Percentiles rank a stretch among this genome's conserved stretches.
phyloP scores from a whole-genome alignment of 2,888 invertebrate genomes.

The Limenitis arthemis region DNA sequence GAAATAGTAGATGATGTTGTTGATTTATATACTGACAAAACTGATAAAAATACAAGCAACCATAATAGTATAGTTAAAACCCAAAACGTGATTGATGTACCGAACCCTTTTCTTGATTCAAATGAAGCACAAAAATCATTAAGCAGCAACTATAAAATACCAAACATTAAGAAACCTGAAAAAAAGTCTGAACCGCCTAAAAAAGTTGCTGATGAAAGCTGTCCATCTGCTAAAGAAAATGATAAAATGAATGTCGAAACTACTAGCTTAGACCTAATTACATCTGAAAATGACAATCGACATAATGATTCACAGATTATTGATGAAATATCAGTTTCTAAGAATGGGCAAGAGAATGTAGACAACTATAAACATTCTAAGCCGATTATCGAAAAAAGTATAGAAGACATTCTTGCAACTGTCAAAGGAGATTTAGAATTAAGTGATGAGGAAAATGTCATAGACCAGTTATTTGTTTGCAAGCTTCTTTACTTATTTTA shows the following conservation, averaged over 20 bases:
- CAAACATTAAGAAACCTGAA: conserved; percentile 27
- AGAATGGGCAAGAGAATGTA: not conserved
- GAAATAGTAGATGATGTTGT: conserved; percentile 28
- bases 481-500: too few species aligned
- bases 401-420: conserved; percentile 27
- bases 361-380: not conserved
- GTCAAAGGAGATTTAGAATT: conserved; percentile 55
- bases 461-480: conserved; percentile 28
- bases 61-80: not conserved
- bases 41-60: conserved; percentile 2
- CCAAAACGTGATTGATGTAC: not conserved
- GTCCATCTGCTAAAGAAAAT: not conserved
- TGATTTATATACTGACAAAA: not conserved
- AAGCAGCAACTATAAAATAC: conserved; percentile 29
- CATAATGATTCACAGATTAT: not conserved
- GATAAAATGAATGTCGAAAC: not conserved
- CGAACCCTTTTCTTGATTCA: not conserved
- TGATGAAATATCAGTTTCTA: not conserved
- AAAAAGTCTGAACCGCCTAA: not conserved
- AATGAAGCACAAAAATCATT: not conserved
- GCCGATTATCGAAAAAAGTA: not conserved
- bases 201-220: not conserved
- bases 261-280: not conserved
- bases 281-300: not conserved
- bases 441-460: conserved; percentile 55